phyloP scores from a whole-genome alignment of 2,797 vertebrate genomes.

The Paramormyrops hopkinsi region DNA sequence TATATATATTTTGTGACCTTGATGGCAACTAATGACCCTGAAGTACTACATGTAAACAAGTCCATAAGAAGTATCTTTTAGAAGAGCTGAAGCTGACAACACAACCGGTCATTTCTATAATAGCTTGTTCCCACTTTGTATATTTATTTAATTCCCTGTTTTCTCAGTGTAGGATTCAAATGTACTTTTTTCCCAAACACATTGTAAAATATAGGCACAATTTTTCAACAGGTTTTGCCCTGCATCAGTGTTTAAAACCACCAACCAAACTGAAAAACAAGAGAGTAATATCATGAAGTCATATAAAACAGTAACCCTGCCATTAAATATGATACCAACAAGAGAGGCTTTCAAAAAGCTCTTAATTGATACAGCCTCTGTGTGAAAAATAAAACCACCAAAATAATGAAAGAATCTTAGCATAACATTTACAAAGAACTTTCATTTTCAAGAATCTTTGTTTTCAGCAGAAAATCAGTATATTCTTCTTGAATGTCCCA shows the following conservation, averaged over 20 bases:
- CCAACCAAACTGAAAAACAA: background rate
- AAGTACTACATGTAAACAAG: conserved; percentile 36
- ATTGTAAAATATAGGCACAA: background rate
- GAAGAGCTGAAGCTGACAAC: conserved; percentile 21
- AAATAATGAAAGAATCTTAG: conserved; percentile 17
- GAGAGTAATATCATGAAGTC: background rate
- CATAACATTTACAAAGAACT: conserved; percentile 4
- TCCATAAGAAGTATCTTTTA: conserved; percentile 13
- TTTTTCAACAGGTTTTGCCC: background rate
- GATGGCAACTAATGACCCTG: conserved; percentile 21
- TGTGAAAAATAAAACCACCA: background rate
- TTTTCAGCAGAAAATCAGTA: background rate
- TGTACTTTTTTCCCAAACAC: background rate
- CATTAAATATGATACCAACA: background rate
- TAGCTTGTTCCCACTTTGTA: background rate
- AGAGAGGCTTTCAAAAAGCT: background rate
- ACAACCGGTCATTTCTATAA: conserved; percentile 39
- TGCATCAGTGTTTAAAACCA: background rate
- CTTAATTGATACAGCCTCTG: background rate
- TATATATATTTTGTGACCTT: conserved; percentile 34
- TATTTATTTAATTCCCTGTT: background rate
- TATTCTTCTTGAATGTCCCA: conserved; percentile 58
- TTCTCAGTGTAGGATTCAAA: background rate
- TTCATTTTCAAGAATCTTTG: background rate
- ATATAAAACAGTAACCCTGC: background rate